Conservation (phyloP, 1,140 invertebrate species). For the Steinernema feltiae region DNA sequence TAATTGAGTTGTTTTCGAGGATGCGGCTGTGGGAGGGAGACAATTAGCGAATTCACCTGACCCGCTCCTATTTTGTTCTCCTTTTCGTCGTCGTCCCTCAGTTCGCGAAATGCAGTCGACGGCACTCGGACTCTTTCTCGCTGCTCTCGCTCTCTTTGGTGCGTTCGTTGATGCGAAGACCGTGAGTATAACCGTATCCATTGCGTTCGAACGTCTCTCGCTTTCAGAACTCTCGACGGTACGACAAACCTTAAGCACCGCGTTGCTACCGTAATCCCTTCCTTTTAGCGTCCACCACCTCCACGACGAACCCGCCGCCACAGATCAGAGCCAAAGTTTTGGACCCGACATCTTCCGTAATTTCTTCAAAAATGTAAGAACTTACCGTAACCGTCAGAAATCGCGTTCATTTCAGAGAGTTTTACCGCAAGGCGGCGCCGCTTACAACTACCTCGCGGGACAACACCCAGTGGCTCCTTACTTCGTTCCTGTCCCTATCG, state of each 20-base stretch:
- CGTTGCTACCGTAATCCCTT: neutral
- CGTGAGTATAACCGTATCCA: neutral
- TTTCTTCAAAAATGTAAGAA: neutral
- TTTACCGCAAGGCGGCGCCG: neutral
- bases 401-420: neutral
- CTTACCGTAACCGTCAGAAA: neutral
- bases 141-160: neutral
- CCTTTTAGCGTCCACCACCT: neutral
- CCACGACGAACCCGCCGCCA: neutral
- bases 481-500: slow-evolving; percentile 35
- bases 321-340: too few relatives aligned
- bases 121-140: neutral
- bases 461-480: slow-evolving; percentile 9
- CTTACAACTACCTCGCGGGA: neutral
- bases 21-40: neutral
- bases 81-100: neutral
- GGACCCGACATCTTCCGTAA: neutral
- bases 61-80: neutral
- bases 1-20: slow-evolving; percentile 15
- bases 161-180: neutral
- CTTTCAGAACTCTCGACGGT: neutral
- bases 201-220: neutral
- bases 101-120: neutral
- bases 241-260: neutral
- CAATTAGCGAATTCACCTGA: slow-evolving; percentile 9